Conservation (phyloP, 1,140 invertebrate species). For the Drosophila rhopaloa region DNA sequence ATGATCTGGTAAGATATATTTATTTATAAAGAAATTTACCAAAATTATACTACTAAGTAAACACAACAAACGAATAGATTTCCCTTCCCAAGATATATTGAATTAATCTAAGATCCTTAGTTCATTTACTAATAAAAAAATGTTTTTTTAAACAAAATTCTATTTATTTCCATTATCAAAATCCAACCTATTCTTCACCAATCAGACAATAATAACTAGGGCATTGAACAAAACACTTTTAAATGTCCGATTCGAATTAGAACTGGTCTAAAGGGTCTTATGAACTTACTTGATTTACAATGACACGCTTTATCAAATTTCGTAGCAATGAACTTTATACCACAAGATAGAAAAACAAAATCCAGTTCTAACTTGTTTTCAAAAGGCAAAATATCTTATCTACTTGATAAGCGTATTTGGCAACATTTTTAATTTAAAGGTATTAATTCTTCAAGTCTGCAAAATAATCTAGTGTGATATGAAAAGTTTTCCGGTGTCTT, state of each 20-base stretch:
- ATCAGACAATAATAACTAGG: neutral
- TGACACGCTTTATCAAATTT: conserved; percentile 20
- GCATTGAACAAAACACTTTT: neutral
- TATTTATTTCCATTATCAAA: neutral
- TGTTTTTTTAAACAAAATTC: no score
- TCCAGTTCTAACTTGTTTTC: conserved; percentile 13
- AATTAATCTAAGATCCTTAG: no score
- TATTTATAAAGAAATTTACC: neutral
- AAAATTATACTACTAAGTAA: no score
- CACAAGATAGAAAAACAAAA: conserved; percentile 36
- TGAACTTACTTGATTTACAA: conserved; percentile 9
- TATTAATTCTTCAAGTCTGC: conserved; percentile 21
- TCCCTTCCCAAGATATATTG: no score
- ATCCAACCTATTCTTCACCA: neutral
- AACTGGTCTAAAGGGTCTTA: neutral
- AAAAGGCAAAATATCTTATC: conserved; percentile 21
- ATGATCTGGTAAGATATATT: conserved; percentile 85
- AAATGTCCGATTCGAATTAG: conserved; percentile 5
- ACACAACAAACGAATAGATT: no score
- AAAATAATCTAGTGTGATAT: conserved; percentile 10
- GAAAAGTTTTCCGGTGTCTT: conserved; percentile 9
- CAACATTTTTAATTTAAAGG: conserved; percentile 19
- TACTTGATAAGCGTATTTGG: conserved; percentile 20
- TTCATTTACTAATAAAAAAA: no score
- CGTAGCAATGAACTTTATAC: conserved; percentile 45